Percentiles rank a stretch among this genome's conserved stretches.
Conservation (phyloP, 2,888 invertebrate species). For the Suillia variegata region DNA sequence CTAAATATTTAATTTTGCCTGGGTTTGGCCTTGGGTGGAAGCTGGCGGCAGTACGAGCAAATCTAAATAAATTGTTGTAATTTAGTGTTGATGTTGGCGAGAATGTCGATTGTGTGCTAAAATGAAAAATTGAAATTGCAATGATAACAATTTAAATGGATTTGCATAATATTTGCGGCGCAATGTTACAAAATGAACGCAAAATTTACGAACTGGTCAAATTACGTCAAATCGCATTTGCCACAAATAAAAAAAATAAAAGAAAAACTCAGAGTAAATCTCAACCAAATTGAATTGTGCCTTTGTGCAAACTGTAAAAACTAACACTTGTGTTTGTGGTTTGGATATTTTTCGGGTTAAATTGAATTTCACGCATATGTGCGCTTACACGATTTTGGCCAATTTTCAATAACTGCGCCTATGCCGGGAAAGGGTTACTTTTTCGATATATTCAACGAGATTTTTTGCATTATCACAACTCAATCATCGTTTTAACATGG, state of each 20-base stretch:
- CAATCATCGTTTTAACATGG: slow-evolving; percentile 35
- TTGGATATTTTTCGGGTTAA: too few species aligned
- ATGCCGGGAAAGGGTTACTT: slow-evolving; percentile 3
- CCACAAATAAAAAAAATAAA: too few species aligned
- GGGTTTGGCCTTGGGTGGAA: too few species aligned
- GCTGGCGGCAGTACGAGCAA: too few species aligned
- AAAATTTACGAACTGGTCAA: too few species aligned
- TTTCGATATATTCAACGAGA: slow-evolving; percentile 23
- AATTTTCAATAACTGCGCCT: slow-evolving; percentile 45
- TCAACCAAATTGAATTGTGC: too few species aligned
- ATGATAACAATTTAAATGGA: slow-evolving; percentile 55
- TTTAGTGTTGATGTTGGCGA: slow-evolving; percentile 31
- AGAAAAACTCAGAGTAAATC: too few species aligned
- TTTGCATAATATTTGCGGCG: slow-evolving; percentile 47
- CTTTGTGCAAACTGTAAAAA: too few species aligned
- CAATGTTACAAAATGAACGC: too few species aligned
- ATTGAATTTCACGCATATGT: slow-evolving; percentile 61
- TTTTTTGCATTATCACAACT: slow-evolving; percentile 28
- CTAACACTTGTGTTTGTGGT: too few species aligned
- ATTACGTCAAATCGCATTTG: too few species aligned
- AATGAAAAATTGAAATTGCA: slow-evolving; percentile 47
- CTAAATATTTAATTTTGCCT: too few species aligned
- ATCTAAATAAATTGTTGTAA: slow-evolving; percentile 46
- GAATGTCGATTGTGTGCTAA: slow-evolving; percentile 41
- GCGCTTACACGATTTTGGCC: slow-evolving; percentile 57